Base-by-base conservation (phyloP, 2,888 invertebrate genomes). In the Gymnosoma rotundatum region DNA sequence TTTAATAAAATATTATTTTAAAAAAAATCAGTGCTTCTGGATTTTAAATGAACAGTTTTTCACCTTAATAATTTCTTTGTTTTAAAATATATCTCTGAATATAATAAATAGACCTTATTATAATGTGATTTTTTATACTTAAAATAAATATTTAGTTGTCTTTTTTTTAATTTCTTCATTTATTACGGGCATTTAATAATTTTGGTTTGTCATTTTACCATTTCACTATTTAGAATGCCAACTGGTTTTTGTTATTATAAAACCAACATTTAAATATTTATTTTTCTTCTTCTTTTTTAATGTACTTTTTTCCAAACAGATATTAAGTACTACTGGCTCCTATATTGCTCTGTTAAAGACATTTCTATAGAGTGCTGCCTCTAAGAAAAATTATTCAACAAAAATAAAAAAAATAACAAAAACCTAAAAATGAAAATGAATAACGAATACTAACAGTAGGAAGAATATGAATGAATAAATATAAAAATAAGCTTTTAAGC, bases 281-380 rank as follows among this genome's bases (percentile, higher is more conserved):
- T 52, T 66, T n/a, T 64, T 25, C 25, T 60, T 60, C 42, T 18
- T 61, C 7, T 63, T 66, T 36, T 42, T 75, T 52, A 52, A 52
- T 52, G 20, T 25, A 32, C 50, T 70, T 58, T 25, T 60, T 9
- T 36, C 25, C 45, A 16, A 66, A 66, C 61, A 86, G 86, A 86
- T 83, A 63, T 70, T 83, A 67, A 76, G 82, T 58, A 83, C 21
- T 8, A 25, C 73, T 63, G 73, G 63, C 38, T 63, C 63, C 12
- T 54, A 74, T 54, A 63, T 73, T 50, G 38, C 72, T 16, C 14
- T 73, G n/a, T 5, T 61, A n/a, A 73, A 73, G 38, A 61, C 50
- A 61, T 73, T 73, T 21, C 21, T 73, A 10, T 50, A 60, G n/a
- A n/a, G 9, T 14, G 42, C 42, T 32, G 0, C 12, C 21, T 45